Evolutionary conservation across 35 echinoderm and acorn worm genomes (phyloP).

Genomic region (Ophiothrix spiculata): DNA sequence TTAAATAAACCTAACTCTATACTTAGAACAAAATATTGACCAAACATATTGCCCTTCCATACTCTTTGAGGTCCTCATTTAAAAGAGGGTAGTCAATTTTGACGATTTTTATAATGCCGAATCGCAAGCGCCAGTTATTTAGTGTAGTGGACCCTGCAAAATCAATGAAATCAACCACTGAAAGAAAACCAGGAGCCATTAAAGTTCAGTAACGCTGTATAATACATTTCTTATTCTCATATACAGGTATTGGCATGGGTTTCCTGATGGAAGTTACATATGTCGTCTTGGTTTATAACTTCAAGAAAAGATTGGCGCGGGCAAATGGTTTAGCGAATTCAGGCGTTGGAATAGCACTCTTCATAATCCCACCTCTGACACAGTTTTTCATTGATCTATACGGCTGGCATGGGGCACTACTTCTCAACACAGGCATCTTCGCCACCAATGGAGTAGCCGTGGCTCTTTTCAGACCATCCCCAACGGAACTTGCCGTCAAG

Average conservation of each 20-base stretch:
- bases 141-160: no score
- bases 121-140: no score
- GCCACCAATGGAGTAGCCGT: neutral
- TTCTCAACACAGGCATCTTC: neutral
- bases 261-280: neutral
- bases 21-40: no score
- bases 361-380: conserved; percentile 8
- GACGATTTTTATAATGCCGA: no score
- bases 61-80: no score
- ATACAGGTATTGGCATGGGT: conserved; percentile 21
- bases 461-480: conserved; percentile 17
- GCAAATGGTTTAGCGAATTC: conserved; percentile 15
- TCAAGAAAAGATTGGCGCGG: conserved; percentile 17
- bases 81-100: no score
- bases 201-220: no score
- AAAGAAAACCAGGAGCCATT: no score
- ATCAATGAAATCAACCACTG: no score
- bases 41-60: no score
- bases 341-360: neutral
- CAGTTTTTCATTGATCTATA: conserved; percentile 21
- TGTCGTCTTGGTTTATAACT: neutral
- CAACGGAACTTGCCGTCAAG: neutral
- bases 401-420: conserved; percentile 21
- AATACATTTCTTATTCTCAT: no score
- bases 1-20: no score